Evolutionary conservation across 2,888 invertebrate species (phyloP).

Genomic region (Ernsta delagoae): DNA sequence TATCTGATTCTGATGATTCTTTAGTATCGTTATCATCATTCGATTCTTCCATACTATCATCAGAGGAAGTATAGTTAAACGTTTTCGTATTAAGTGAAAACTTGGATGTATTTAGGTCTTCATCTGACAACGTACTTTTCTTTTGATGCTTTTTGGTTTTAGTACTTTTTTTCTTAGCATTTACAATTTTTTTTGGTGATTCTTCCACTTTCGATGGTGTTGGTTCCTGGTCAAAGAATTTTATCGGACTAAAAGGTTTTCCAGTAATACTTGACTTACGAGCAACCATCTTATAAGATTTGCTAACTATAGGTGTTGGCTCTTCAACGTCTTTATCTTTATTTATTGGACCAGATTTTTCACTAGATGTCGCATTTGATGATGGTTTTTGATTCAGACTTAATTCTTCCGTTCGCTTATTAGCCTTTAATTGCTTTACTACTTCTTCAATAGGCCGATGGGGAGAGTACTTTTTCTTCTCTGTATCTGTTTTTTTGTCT

Average conservation of each 20-base stretch:
- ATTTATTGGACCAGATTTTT: constrained; percentile 47
- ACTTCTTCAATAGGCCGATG: constrained; percentile 80
- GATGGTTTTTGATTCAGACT: constrained; percentile 50
- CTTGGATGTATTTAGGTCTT: constrained; percentile 74
- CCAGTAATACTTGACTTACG: constrained; percentile 80
- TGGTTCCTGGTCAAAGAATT: constrained; percentile 69
- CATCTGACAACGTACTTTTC: constrained; percentile 67
- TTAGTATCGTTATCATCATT: constrained; percentile 76
- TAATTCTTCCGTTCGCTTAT: constrained; percentile 70
- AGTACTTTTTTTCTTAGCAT: constrained; percentile 53
- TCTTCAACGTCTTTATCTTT: constrained; percentile 59
- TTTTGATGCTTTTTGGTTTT: constrained; percentile 65
- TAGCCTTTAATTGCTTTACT: constrained; percentile 76
- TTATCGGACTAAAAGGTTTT: constrained; percentile 78
- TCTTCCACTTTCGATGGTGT: constrained; percentile 53
- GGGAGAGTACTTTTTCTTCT: constrained; percentile 78
- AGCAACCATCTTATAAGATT: constrained; percentile 82
- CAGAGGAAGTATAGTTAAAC: constrained; percentile 71
- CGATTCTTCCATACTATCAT: constrained; percentile 75
- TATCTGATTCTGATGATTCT: constrained; percentile 74
- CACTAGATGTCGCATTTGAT: constrained; percentile 47
- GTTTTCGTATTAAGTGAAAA: constrained; percentile 71
- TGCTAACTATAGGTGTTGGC: constrained; percentile 76
- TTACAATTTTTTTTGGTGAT: constrained; percentile 45
- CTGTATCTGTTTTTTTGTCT: constrained; percentile 73